Conservation (phyloP, 1,140 invertebrate genomes). For the Pachypeltis micranthus region DNA sequence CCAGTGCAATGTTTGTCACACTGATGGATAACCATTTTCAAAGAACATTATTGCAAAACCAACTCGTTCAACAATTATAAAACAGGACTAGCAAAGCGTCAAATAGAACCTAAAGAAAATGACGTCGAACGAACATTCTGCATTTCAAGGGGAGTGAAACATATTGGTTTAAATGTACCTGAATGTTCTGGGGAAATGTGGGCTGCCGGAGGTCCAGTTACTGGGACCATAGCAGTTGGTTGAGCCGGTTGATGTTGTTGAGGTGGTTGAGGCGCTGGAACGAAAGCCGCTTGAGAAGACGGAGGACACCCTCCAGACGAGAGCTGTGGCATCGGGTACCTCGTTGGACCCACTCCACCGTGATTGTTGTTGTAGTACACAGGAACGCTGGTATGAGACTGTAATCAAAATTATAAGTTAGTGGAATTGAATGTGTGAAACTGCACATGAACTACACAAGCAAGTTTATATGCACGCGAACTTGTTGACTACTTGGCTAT, state of each 20-base stretch:
- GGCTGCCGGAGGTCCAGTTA: not conserved
- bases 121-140: too few species aligned
- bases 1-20: too few species aligned
- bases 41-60: too few species aligned
- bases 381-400: slow-evolving; percentile 9
- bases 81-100: too few species aligned
- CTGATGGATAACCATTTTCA: too few species aligned
- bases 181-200: slow-evolving; percentile 7
- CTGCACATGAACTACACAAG: not conserved
- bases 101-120: too few species aligned
- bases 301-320: not conserved
- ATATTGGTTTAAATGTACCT: slow-evolving; percentile 5
- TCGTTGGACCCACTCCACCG: not conserved
- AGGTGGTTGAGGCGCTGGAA: slow-evolving; percentile 9
- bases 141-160: too few species aligned
- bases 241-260: slow-evolving; percentile 5
- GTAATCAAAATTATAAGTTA: not conserved
- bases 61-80: too few species aligned
- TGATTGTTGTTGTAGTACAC: slow-evolving; percentile 3
- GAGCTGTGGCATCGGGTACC: not conserved
- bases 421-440: not conserved
- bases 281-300: not conserved
- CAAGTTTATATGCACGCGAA: too few species aligned
- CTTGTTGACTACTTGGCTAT: too few species aligned
- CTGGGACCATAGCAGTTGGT: slow-evolving; percentile 3